These are phyloP conservation scores for Zosterops hypoxanthus DNA, from an alignment of 2,113 vertebrate genomes.

Conservation along the genomic window DNA sequence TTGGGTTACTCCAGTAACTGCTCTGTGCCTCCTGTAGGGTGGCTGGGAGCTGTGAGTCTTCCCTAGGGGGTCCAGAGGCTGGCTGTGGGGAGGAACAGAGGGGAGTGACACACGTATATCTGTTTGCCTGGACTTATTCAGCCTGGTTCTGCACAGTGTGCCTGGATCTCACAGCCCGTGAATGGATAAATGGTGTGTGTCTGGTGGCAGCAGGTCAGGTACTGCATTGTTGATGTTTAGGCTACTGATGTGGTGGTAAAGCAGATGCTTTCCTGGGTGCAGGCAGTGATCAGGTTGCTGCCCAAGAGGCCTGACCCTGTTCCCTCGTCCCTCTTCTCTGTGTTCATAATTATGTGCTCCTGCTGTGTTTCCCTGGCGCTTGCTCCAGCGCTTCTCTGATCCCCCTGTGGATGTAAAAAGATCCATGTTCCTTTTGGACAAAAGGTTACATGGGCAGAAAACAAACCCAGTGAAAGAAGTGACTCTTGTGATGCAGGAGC, in stretches of 20 bases:
- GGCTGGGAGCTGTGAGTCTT: background rate
- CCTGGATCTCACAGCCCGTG: background rate
- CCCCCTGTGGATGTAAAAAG: background rate
- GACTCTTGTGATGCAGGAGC: background rate
- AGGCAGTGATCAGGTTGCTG: fast-evolving
- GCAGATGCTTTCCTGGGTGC: background rate
- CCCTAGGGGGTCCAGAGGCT: background rate
- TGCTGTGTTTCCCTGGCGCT: background rate
- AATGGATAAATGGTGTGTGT: background rate
- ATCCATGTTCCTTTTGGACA: background rate
- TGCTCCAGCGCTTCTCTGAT: background rate
- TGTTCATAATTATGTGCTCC: fast-evolving
- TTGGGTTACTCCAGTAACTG: background rate
- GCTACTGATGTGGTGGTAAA: background rate
- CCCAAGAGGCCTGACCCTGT: background rate
- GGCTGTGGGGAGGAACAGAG: background rate
- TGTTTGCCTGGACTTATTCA: background rate
- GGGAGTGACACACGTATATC: fast-evolving
- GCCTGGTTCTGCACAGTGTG: background rate
- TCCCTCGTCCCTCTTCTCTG: background rate
- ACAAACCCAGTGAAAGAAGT: background rate
- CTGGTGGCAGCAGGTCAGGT: background rate
- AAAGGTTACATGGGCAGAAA: background rate
- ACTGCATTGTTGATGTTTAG: fast-evolving
- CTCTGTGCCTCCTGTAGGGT: background rate